Evolutionary conservation across 2,797 vertebrate species (phyloP), one percentile per base, ranked within the genome.

Genomic region (Yasuhikotakia modesta): DNA sequence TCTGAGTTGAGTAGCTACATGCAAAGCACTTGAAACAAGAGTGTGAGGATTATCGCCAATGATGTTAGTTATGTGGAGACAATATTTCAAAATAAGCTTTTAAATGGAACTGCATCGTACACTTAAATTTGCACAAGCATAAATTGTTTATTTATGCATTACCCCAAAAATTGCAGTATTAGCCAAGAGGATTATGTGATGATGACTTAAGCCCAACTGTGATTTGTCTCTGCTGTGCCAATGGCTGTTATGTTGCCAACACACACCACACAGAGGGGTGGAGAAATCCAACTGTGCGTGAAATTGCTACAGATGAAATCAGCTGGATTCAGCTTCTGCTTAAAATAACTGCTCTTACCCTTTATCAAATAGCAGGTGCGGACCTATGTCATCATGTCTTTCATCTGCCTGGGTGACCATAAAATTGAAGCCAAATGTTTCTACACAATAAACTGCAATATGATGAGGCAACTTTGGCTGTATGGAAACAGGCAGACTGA

Each of bases 211-310:
- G 16, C 48, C 16, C 17, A 5, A 52, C 32, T 11, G 39, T 43
- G 39, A 11, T 43, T 43, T 43, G 39, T 43, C 10, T 43, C 39
- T 43, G 79, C 39, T 76, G 71, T 75, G 75, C 73, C 76, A 79
- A 35, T 81, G 73, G 71, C 76, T 67, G 60, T 48, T 53, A 76
- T 64, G 48, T 32, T 70, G 58, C 72, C 43, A 79, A 67, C 66
- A 74, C 74, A 60, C 63, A 39, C 55, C 39, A 71, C 50, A 69
- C 66, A 32, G 76, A 80, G 73, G 73, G 52, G 58, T 85, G 76
- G 65, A 39, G 76, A 45, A 79, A 76, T 76, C 79, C 79, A 83
- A 79, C 83, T 77, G 81, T 66, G 84, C 84, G 80, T 85, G 81
- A 83, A 83, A 85, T 85, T 83, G 68, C 74, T 71, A 52, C 60